Evolutionary conservation across 2,797 vertebrate genomes (phyloP), one percentile per base, ranked within the genome.

Genomic region (Mus caroli): DNA sequence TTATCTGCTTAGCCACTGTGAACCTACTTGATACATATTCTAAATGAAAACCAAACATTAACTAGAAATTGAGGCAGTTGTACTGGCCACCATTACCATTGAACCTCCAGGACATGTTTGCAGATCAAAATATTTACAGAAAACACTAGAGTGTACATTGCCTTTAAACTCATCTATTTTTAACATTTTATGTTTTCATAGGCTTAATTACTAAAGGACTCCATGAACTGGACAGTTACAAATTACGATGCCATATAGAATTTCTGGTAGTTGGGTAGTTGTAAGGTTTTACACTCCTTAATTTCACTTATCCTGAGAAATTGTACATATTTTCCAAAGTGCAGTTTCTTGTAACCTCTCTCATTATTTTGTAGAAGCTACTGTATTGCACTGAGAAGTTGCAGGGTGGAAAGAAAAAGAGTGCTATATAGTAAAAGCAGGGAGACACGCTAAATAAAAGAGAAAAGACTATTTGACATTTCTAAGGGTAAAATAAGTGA

Each of bases 401-500:
- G 46, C 54, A 91, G 37, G 40, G 94, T 76, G 8, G 69, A 6
- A 26, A 90, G 22, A 71, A 43, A 90, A 28, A 34, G 40, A 40
- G 20, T 83, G 28, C 34, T 95, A 94, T 95, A 26, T 15, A 96
- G 92, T 91, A 64, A 91, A 96, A 86, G 58, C 34, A 90, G 76
- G 37, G 28, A 94, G 60, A 69, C n/a, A 80, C 54, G 76, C 60
- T 91, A 43, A 96, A 93, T 90, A 96, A 88, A 95, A 96, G 95
- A 95, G n/a, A 96, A 96, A 96, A 95, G 40, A 96, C 80, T 58
- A 88, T 94, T 85, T 97, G 97, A 80, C 80, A 93, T 95, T 97
- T 98, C 77, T 90, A 95, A 96, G 91, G 93, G 89, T 94, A 96
- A 95, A 97, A 91, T 96, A 87, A 96, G 64, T 96, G 79, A 93